Evolutionary conservation across 1,140 invertebrate genomes (phyloP).

Genomic region (Idris sp.): DNA sequence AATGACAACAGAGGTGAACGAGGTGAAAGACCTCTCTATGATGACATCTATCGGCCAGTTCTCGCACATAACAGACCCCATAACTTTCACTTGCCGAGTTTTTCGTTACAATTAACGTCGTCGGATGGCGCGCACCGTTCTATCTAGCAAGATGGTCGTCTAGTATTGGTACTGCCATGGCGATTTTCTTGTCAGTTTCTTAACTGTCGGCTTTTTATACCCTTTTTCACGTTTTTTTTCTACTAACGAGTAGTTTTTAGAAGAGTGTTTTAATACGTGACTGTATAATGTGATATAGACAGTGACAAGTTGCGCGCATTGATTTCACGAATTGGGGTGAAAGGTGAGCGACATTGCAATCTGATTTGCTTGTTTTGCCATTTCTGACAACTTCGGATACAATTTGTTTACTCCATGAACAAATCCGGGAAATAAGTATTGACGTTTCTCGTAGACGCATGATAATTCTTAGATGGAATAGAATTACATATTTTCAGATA

Average conservation of each 20-base stretch:
- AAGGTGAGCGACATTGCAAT: slow-evolving; percentile 64
- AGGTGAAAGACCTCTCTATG: slow-evolving; percentile 16
- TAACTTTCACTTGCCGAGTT: slow-evolving; percentile 7
- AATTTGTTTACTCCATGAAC: slow-evolving; percentile 61
- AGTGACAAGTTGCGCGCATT: slow-evolving; percentile 9
- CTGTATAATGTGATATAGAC: slow-evolving; percentile 54
- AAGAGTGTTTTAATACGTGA: slow-evolving; percentile 42
- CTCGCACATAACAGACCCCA: slow-evolving; percentile 2
- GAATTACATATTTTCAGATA: too few species aligned
- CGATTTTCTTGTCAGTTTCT: slow-evolving; percentile 70
- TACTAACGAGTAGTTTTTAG: slow-evolving; percentile 53
- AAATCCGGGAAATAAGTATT: neutral
- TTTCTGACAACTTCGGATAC: slow-evolving; percentile 37
- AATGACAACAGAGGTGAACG: too few species aligned
- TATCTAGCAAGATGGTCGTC: slow-evolving; percentile 71
- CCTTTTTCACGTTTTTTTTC: slow-evolving; percentile 65
- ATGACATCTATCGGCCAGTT: slow-evolving; percentile 15
- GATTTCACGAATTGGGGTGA: slow-evolving; percentile 33
- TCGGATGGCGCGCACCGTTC: slow-evolving; percentile 18
- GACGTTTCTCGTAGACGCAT: too few species aligned
- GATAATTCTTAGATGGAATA: too few species aligned
- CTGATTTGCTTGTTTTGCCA: slow-evolving; percentile 53
- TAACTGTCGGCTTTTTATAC: slow-evolving; percentile 70
- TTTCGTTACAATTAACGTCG: neutral
- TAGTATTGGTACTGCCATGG: slow-evolving; percentile 71